Evolutionary conservation across 2,888 invertebrate genomes (phyloP).

Genomic region (Zhuqinia jingwanae): DNA sequence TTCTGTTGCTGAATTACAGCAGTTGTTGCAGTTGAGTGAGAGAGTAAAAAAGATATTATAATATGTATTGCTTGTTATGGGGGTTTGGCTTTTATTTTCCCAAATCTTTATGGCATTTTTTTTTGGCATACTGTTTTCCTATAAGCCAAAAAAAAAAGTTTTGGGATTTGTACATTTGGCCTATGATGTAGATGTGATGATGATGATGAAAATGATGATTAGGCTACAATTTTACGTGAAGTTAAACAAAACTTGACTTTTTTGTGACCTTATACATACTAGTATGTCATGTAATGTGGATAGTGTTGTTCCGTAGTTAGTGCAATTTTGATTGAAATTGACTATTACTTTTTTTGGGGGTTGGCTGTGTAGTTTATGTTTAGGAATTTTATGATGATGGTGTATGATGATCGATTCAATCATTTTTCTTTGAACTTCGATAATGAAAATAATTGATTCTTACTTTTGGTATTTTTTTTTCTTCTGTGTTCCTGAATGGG

Average conservation of each 20-base stretch:
- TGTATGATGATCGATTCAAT: conserved; percentile 25
- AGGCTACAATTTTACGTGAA: conserved; percentile 9
- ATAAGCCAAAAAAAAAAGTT: no score
- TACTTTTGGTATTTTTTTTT: conserved; percentile 30
- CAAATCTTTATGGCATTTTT: conserved; percentile 42
- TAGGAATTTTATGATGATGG: neutral
- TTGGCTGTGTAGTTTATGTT: conserved; percentile 23
- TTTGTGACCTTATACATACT: conserved; percentile 50
- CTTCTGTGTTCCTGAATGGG: conserved; percentile 4
- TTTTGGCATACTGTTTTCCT: conserved; percentile 56
- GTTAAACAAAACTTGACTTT: conserved; percentile 59
- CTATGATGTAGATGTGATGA: conserved; percentile 53
- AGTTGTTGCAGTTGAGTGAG: no score
- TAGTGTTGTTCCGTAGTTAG: neutral
- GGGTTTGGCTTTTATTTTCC: conserved; percentile 39
- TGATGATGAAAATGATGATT: conserved; percentile 35
- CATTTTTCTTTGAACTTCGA: conserved; percentile 14
- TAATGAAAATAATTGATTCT: conserved; percentile 61
- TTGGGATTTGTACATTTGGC: conserved; percentile 55
- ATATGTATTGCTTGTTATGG: neutral
- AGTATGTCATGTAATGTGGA: neutral
- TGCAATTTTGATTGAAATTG: conserved; percentile 52
- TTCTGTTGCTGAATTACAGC: conserved; percentile 1
- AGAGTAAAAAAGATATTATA: no score
- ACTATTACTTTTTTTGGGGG: conserved; percentile 22